Percentiles rank a stretch among this genome's conserved stretches.
These are phyloP conservation scores for Cataglyphis cursor DNA, from an alignment of 2,888 invertebrate species.

Conservation along the genomic window DNA sequence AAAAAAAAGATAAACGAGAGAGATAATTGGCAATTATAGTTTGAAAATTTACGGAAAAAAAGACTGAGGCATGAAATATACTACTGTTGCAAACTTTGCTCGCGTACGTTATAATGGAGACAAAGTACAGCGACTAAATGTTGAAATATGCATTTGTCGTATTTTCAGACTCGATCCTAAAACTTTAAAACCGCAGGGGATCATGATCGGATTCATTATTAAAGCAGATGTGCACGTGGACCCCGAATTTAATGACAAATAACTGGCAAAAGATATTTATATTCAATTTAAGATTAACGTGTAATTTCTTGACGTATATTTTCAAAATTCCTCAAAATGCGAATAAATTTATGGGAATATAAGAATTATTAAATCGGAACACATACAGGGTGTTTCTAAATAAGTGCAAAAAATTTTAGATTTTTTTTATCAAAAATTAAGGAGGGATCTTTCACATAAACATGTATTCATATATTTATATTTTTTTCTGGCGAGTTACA, in stretches of 20 bases:
- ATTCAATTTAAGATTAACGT: slow-evolving; percentile 7
- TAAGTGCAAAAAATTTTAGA: too few species aligned
- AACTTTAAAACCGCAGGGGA: not conserved
- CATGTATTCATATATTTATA: too few species aligned
- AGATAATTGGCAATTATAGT: not conserved
- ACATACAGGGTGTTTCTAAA: too few species aligned
- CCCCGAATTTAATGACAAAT: not conserved
- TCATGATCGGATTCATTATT: slow-evolving; percentile 35
- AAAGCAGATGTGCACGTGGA: not conserved
- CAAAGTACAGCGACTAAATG: not conserved
- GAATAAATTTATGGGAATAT: not conserved
- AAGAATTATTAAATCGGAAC: too few species aligned
- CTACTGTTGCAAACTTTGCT: not conserved
- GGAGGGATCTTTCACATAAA: too few species aligned
- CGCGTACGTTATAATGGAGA: not conserved
- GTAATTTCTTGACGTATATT: not conserved
- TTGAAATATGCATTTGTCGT: slow-evolving; percentile 41
- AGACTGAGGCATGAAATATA: not conserved
- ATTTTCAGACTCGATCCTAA: slow-evolving; percentile 19
- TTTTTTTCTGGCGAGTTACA: too few species aligned
- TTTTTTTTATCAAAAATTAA: too few species aligned
- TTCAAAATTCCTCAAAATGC: not conserved
- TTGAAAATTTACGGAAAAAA: not conserved
- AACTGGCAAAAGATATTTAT: not conserved
- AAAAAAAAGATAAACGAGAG: not conserved